A percentile compares a stretch with the other conserved stretches of the same genome.
These are phyloP conservation scores for Picathartes gymnocephalus DNA, from an alignment of 2,113 vertebrate genomes.

Conservation along the genomic window DNA sequence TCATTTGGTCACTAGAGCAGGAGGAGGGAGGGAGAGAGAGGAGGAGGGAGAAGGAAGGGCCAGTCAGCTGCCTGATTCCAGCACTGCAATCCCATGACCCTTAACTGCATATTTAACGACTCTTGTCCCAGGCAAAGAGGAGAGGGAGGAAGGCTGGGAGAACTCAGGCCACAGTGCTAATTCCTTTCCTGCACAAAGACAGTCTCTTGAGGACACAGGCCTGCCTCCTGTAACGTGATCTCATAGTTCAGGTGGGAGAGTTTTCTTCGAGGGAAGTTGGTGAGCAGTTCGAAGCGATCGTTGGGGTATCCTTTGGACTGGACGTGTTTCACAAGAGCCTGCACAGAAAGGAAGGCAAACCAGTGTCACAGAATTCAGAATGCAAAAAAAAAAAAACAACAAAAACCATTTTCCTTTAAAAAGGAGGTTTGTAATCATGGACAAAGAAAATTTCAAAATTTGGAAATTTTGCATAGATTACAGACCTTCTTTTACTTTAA, in stretches of 20 bases:
- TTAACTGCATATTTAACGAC: slow-evolving; percentile 63
- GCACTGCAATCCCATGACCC: slow-evolving; percentile 61
- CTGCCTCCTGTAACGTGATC: slow-evolving; percentile 96
- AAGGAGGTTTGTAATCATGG: background rate
- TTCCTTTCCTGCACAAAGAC: slow-evolving; percentile 99
- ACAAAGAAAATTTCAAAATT: background rate
- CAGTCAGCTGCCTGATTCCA: slow-evolving; percentile 57
- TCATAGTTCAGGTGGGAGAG: slow-evolving; percentile 99
- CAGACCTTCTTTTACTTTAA: background rate
- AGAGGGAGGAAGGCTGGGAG: slow-evolving; percentile 69
- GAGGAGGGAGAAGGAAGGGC: slow-evolving; percentile 46
- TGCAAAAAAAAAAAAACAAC: background rate
- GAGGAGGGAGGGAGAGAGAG: slow-evolving; percentile 5
- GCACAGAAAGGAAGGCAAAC: background rate
- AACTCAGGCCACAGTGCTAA: slow-evolving; percentile 76
- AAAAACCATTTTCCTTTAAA: background rate
- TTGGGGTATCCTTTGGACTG: slow-evolving; percentile 97
- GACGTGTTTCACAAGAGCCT: slow-evolving; percentile 95
- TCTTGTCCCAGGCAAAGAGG: slow-evolving; percentile 64
- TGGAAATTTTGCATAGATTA: background rate
- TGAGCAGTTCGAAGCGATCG: slow-evolving; percentile 98
- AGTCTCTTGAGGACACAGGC: slow-evolving; percentile 99
- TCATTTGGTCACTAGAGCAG: slow-evolving; percentile 67
- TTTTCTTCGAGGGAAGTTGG: slow-evolving; percentile 97
- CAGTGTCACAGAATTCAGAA: background rate